Base-by-base conservation (phyloP, 2,797 vertebrate species). In the Furcifer pardalis region DNA sequence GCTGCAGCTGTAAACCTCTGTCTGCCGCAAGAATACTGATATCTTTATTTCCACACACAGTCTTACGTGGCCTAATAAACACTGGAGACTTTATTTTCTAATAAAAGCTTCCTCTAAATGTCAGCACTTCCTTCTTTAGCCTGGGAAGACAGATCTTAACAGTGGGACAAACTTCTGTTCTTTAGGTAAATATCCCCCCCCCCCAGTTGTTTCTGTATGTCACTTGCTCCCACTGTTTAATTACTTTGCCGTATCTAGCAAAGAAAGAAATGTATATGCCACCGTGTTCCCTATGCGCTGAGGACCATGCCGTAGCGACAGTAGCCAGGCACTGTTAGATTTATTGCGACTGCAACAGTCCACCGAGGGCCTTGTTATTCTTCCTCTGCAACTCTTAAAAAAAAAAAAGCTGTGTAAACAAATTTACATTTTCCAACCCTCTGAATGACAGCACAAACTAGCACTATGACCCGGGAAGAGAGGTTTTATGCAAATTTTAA, bases 351-450 rank as follows among this genome's bases (percentile, higher is more conserved):
- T 89, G 72, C 81, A 81, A 42, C 84, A 73, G 81, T 79, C 84
- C 89, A 83, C 77, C 32, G 52, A 90, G 89, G 49, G 46, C 73
- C 87, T 91, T 88, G 87, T 92, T 92, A 89, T 89, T 90, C 90
- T 90, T 85, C 62, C 72, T 87, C 91, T 84, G 89, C 69, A 93
- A 86, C 77, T n/a, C n/a, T 85, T 79, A n/a, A n/a, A n/a, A n/a
- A n/a, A n/a, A n/a, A n/a, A n/a, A 84, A 85, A 90, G 84, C 88
- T 92, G 81, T 87, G 91, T 93, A 93, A 94, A 91, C 84, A 92
- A 86, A 91, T 91, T 91, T 91, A 89, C 87, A 85, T 91, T 91
- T 92, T 86, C 80, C 77, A 69, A 90, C 86, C 84, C 85, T 87
- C 90, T 78, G 88, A 94, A 91, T 89, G 89, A 92, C 91, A 91